These are phyloP conservation scores for Linhomoeus sp. DNA, from an alignment of 2,888 invertebrate genomes.

Conservation along the genomic window DNA sequence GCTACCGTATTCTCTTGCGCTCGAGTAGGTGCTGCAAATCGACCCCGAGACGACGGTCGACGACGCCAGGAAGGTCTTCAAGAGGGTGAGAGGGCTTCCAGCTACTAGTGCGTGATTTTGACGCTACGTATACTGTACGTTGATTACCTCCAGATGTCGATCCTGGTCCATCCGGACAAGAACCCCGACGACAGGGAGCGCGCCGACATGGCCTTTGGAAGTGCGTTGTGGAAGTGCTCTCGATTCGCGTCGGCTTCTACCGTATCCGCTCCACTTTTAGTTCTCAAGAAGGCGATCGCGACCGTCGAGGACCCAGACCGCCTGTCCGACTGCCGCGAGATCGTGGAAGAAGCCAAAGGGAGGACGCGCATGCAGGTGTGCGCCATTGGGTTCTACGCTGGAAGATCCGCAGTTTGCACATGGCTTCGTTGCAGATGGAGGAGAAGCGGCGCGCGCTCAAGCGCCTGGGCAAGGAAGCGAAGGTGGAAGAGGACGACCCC, in stretches of 20 bases:
- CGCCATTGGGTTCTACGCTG: too few species aligned
- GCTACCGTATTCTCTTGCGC: not conserved
- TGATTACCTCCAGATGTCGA: conserved; percentile 46
- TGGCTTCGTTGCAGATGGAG: conserved; percentile 42
- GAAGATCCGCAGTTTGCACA: too few species aligned
- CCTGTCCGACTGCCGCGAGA: conserved; percentile 73
- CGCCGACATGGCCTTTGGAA: conserved; percentile 51
- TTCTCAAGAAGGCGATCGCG: conserved; percentile 51
- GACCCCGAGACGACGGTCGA: conserved; percentile 72
- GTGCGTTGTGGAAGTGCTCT: conserved; percentile 15
- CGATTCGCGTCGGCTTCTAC: too few species aligned
- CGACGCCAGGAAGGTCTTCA: conserved; percentile 86
- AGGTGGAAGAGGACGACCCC: conserved; percentile 19
- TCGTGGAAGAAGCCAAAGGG: conserved; percentile 88
- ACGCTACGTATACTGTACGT: too few species aligned
- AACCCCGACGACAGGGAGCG: conserved; percentile 85
- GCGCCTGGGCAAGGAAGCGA: conserved; percentile 45
- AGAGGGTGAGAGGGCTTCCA: conserved; percentile 39
- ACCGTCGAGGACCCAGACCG: conserved; percentile 72
- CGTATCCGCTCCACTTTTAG: too few species aligned
- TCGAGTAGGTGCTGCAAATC: conserved; percentile 20
- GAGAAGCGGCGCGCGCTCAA: conserved; percentile 82
- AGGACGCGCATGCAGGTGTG: too few species aligned
- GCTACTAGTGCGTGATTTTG: not conserved
- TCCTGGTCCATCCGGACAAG: conserved; percentile 97